Evolutionary conservation across 2,797 vertebrate genomes (phyloP), one percentile per base, ranked within the genome.

Genomic region (Florisuga fusca): DNA sequence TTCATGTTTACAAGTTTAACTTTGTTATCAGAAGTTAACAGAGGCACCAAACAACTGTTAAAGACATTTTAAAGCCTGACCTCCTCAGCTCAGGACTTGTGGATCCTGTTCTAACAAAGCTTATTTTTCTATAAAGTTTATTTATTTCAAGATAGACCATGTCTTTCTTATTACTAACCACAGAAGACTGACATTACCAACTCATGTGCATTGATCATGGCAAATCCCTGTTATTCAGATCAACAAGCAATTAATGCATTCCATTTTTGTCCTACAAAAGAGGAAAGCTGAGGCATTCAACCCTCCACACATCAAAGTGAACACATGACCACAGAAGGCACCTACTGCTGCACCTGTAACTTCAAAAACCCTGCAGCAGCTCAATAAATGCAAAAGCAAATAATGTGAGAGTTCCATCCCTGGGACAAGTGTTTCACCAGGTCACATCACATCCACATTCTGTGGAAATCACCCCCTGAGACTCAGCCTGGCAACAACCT

Each of bases 401-500:
- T 51, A 48, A 25, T 77, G 43, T 18, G 29, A 73, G 51, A 61
- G 69, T 87, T 84, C 76, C 53, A 1, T 15, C 19, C 5, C 36
- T 62, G 51, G 46, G 46, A 87, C 54, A 72, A 50, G 78, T 72
- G 58, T 76, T 92, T 76, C 84, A 43, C 66, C 48, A 76, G 84
- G 84, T 89, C 89, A 36, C 15, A 82, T 81, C 87, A 84, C 48
- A 94, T 90, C 77, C 45, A 38, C 2, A 4, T 57, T 53, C 76
- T 38, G 26, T 22, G 63, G 79, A 87, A 92, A 96, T 59, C 69
- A 93, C 87, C 73, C 87, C 73, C 17, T 72, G n/a, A 13, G 8
- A 78, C 73, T 91, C 91, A 94, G 82, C 41, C 80, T 93, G 92
- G 90, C 94, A 96, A 63, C 74, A 92, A 96, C 94, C 94, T 96